phyloP scores from a whole-genome alignment of 2,797 vertebrate genomes.

The Falco cherrug region DNA sequence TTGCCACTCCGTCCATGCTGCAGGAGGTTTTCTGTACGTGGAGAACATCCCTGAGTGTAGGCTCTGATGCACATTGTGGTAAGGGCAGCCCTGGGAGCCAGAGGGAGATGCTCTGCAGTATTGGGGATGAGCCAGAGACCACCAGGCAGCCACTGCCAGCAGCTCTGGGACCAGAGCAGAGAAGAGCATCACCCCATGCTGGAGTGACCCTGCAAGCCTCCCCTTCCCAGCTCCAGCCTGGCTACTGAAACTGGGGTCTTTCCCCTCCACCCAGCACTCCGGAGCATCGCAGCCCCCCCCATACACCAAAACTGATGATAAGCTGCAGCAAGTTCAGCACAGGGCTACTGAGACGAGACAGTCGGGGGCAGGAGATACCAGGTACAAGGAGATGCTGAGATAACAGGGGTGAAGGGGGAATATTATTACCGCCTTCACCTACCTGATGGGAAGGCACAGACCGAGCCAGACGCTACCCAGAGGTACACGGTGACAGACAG shows the following conservation, averaged over 20 bases:
- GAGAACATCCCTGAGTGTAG: neutral
- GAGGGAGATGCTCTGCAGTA: neutral
- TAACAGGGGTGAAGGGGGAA: accelerated
- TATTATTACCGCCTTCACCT: neutral
- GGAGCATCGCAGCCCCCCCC: neutral
- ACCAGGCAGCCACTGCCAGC: neutral
- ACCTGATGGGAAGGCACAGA: neutral
- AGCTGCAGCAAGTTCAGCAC: neutral
- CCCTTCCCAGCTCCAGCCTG: neutral
- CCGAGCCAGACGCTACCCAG: neutral
- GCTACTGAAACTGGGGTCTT: neutral
- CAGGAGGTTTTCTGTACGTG: neutral
- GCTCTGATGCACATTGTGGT: neutral
- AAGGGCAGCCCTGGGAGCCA: neutral
- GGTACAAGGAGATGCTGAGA: neutral
- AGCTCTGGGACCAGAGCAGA: neutral
- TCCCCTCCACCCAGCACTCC: neutral
- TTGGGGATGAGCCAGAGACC: neutral
- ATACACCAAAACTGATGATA: neutral
- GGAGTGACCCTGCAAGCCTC: neutral
- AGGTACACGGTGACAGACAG: neutral
- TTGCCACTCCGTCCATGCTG: neutral
- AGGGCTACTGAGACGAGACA: accelerated
- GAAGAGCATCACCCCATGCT: neutral
- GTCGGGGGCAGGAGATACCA: neutral